Evolutionary conservation across 2,113 vertebrate genomes (phyloP).

Genomic region (Eudorcas thomsonii): DNA sequence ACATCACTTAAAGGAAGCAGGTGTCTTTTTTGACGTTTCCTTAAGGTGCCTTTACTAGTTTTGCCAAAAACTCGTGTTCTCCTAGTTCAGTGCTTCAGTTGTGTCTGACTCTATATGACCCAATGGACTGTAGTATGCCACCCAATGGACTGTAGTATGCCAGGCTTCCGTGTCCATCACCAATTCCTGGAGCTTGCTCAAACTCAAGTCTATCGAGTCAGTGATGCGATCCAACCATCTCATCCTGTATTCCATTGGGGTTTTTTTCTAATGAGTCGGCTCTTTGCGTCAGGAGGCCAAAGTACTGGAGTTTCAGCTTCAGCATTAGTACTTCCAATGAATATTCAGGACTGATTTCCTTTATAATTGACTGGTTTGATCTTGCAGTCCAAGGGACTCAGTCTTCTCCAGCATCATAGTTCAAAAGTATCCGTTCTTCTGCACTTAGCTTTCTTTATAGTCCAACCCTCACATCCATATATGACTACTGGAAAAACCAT

Average conservation of each 20-base stretch:
- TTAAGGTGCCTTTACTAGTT: not conserved
- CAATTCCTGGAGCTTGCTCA: not conserved
- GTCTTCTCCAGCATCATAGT: not conserved
- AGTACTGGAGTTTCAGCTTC: not conserved
- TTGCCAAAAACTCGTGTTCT: not conserved
- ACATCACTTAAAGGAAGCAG: not conserved
- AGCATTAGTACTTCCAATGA: not conserved
- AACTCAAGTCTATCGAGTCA: not conserved
- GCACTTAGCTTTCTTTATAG: not conserved
- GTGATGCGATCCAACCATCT: not conserved
- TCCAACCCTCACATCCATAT: not conserved
- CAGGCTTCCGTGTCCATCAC: not conserved
- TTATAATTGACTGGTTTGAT: not conserved
- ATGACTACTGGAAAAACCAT: not conserved
- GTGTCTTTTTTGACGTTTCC: not conserved
- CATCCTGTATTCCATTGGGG: not conserved
- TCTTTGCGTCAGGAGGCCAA: not conserved
- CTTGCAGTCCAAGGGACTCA: not conserved
- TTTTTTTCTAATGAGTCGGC: not conserved
- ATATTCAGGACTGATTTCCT: not conserved
- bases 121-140: not conserved
- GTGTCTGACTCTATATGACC: not conserved
- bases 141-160: not conserved
- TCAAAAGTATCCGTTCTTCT: not conserved
- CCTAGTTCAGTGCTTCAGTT: not conserved